A percentile compares a stretch with the other conserved stretches of the same genome.
Evolutionary conservation across 2,797 vertebrate species (phyloP).

Genomic region (Falco peregrinus): DNA sequence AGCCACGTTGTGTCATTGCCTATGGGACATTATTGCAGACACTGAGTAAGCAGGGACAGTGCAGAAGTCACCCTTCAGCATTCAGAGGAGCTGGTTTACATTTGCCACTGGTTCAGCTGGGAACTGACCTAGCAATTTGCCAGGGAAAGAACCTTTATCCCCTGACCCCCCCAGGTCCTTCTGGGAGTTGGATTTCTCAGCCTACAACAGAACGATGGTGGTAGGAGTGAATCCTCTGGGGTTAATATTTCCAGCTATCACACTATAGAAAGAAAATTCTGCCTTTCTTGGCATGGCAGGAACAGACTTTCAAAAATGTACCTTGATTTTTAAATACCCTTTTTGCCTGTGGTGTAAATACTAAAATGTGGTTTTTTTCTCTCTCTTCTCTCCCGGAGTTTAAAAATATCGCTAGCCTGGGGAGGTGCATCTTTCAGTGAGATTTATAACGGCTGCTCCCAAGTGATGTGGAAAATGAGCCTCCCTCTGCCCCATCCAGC

Average conservation of each 20-base stretch:
- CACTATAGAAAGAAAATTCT: not conserved
- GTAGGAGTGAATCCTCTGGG: conserved; percentile 19
- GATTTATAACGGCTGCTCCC: conserved; percentile 71
- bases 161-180: not conserved
- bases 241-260: conserved; percentile 24
- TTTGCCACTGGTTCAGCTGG: not conserved
- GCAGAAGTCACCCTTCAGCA: not conserved
- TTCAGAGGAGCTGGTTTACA: not conserved
- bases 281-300: conserved; percentile 8
- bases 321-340: conserved; percentile 68
- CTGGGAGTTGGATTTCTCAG: conserved; percentile 20
- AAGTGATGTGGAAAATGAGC: conserved; percentile 71
- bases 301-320: conserved; percentile 39
- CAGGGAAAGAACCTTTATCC: conserved; percentile 7
- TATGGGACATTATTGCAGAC: not conserved
- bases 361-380: conserved; percentile 28
- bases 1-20: not conserved
- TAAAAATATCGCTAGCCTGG: conserved; percentile 71
- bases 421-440: conserved; percentile 73
- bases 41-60: not conserved
- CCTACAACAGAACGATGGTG: not conserved
- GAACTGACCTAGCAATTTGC: not conserved
- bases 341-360: conserved; percentile 59
- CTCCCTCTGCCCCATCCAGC: conserved; percentile 57
- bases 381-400: not conserved